Percentiles rank a stretch among this genome's conserved stretches.
These are phyloP conservation scores for Silurus meridionalis DNA, from an alignment of 2,113 vertebrate genomes.

Conservation along the genomic window DNA sequence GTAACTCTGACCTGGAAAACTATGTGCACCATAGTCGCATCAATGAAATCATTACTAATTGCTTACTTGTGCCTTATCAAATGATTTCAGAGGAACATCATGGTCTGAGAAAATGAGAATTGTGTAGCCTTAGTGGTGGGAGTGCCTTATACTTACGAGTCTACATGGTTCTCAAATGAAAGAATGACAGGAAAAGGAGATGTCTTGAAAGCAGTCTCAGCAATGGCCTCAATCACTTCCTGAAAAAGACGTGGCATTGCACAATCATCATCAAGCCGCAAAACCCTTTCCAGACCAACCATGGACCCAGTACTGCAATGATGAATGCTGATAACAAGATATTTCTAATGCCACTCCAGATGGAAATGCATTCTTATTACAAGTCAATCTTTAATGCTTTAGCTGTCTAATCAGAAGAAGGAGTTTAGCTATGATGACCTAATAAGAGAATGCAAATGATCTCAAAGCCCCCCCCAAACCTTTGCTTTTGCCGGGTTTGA, in stretches of 20 bases:
- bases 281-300: not conserved
- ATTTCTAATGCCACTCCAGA: constrained; percentile 31
- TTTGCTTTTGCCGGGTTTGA: not conserved
- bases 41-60: not conserved
- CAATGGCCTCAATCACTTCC: constrained; percentile 98
- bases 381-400: constrained; percentile 15
- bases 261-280: constrained; percentile 5
- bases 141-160: constrained; percentile 86
- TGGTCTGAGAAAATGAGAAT: not conserved
- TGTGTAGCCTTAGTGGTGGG: not conserved
- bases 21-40: not conserved
- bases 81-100: not conserved
- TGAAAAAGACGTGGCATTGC: constrained; percentile 60
- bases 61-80: not conserved
- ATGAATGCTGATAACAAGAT: constrained; percentile 30
- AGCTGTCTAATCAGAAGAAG: constrained; percentile 10
- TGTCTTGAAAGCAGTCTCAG: constrained; percentile 97
- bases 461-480: constrained; percentile 31
- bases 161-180: constrained; percentile 98
- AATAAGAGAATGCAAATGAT: constrained; percentile 44
- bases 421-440: constrained; percentile 50
- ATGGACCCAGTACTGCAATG: not conserved
- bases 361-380: constrained; percentile 31
- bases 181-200: constrained; percentile 93
- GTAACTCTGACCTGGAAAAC: not conserved